These are phyloP conservation scores for Recurvirostra avosetta DNA, from an alignment of 2,113 vertebrate genomes.

Conservation along the genomic window DNA sequence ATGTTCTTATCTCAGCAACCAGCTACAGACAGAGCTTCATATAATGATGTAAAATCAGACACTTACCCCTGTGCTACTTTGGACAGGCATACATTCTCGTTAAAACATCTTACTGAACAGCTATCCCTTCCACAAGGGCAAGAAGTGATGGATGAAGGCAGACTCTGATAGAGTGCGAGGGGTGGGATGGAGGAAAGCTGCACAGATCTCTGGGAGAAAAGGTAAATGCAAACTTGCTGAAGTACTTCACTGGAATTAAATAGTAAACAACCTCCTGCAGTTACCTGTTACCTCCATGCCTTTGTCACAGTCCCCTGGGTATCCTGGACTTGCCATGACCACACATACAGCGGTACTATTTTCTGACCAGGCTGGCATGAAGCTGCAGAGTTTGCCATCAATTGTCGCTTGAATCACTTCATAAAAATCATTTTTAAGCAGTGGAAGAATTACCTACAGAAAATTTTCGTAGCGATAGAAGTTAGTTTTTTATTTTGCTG, in stretches of 20 bases:
- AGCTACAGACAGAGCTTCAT: neutral
- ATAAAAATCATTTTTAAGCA: constrained; percentile 85
- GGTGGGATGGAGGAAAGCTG: neutral
- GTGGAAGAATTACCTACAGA: constrained; percentile 81
- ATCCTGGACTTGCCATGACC: constrained; percentile 85
- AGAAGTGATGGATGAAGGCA: neutral
- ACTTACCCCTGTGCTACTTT: neutral
- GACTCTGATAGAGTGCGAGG: neutral
- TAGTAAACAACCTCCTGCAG: neutral
- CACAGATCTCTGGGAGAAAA: neutral
- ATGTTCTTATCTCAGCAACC: neutral
- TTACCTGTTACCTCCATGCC: constrained; percentile 82
- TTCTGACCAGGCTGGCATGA: constrained; percentile 76
- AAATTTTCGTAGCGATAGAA: neutral
- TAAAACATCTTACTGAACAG: neutral
- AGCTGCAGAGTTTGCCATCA: constrained; percentile 74
- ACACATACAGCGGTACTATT: constrained; percentile 81
- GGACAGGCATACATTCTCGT: neutral
- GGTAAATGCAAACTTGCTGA: neutral
- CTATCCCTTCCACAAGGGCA: neutral
- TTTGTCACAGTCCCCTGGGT: constrained; percentile 78
- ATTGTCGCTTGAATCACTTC: constrained; percentile 80
- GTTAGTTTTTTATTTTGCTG: neutral
- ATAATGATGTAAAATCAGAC: neutral
- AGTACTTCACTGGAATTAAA: neutral